Evolutionary conservation across 2,888 invertebrate genomes (phyloP).

Genomic region (Liodrosophila aerea): DNA sequence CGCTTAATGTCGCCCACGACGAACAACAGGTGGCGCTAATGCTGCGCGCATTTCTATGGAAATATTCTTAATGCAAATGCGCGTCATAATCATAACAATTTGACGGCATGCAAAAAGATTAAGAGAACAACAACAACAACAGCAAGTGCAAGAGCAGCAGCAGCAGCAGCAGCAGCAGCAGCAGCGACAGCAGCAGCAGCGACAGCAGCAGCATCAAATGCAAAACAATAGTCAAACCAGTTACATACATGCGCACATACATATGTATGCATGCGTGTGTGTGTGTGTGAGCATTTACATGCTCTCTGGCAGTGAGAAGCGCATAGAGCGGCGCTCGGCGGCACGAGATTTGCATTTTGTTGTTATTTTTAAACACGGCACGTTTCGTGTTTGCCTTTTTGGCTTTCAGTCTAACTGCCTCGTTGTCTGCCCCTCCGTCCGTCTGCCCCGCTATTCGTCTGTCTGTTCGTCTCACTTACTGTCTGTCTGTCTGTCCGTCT

Average conservation of each 20-base stretch:
- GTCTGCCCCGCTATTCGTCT: too few species aligned
- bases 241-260: conserved; percentile 34
- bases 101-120: too few species aligned
- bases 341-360: conserved; percentile 63
- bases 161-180: neutral
- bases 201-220: neutral
- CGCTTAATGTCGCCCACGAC: too few species aligned
- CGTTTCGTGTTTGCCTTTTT: conserved; percentile 65
- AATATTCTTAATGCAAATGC: too few species aligned
- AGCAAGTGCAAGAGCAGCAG: neutral
- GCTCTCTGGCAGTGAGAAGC: conserved; percentile 49
- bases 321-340: conserved; percentile 44
- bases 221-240: conserved; percentile 64
- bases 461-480: neutral
- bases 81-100: too few species aligned
- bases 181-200: too few species aligned
- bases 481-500: neutral
- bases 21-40: too few species aligned
- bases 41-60: too few species aligned
- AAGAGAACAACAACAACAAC: neutral
- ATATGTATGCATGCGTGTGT: too few species aligned
- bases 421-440: neutral
- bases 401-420: conserved; percentile 27
- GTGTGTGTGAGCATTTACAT: conserved; percentile 27
- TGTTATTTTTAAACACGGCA: conserved; percentile 68